A percentile compares a stretch with the other conserved stretches of the same genome.
phyloP scores from a whole-genome alignment of 2,888 invertebrate genomes.

The Melinaea menophilus region DNA sequence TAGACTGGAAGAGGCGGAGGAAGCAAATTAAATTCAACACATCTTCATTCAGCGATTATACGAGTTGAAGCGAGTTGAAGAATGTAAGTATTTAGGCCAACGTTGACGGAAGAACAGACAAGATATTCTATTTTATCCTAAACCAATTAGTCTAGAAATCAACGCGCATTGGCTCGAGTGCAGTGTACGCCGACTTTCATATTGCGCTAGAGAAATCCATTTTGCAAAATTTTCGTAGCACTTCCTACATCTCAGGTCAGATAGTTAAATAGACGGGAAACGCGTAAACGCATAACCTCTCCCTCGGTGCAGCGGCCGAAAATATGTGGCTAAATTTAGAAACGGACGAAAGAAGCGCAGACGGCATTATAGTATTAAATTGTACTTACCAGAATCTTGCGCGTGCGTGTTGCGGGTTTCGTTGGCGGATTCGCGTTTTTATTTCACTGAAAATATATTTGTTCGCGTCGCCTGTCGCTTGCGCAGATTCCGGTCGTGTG shows the following conservation, averaged over 20 bases:
- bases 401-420: constrained; percentile 59
- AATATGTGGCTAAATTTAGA: constrained; percentile 63
- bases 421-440: constrained; percentile 59
- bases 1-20: neutral
- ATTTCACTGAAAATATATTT: constrained; percentile 67
- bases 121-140: constrained; percentile 63
- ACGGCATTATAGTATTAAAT: constrained; percentile 15
- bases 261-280: constrained; percentile 40
- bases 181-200: constrained; percentile 52
- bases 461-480: constrained; percentile 62
- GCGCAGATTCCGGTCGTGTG: constrained; percentile 77
- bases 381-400: constrained; percentile 73
- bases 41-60: no score
- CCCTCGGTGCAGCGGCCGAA: constrained; percentile 61
- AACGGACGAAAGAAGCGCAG: constrained; percentile 24
- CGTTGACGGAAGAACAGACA: constrained; percentile 46
- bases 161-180: constrained; percentile 37
- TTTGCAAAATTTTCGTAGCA: constrained; percentile 26
- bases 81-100: constrained; percentile 63
- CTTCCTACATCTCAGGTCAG: constrained; percentile 29
- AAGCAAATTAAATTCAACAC: neutral
- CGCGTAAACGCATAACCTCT: constrained; percentile 51
- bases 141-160: constrained; percentile 54
- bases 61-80: no score
- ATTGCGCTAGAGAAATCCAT: constrained; percentile 38